Base-by-base conservation (phyloP, 2,113 vertebrate genomes). In the Carassius gibelio region DNA sequence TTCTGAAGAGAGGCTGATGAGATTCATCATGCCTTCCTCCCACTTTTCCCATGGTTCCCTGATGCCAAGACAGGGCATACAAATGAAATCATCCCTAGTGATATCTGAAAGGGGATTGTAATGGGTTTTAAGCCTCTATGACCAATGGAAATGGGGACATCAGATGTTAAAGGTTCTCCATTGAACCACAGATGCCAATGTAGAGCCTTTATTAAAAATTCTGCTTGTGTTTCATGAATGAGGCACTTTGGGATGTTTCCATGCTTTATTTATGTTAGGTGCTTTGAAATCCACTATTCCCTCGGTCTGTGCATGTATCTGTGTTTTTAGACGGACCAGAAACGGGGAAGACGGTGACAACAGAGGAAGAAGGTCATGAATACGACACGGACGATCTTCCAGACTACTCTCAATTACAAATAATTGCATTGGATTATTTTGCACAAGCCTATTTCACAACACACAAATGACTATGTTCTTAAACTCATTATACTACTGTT, bases 301-400 rank as follows among this genome's bases (percentile, higher is more conserved):
- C 3, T 23, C n/a, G 23, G 42, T 80, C 55, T 84, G 59, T 38
- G 72, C 42, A 5, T 57, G 15, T 34, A 36, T 74, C 48, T 17
- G 61, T 62, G 85, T 77, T 84, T 14, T 26, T 72, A 93, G 89
- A 89, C 75, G 87, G 80, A 42, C 81, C 85, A 19, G 88, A 83
- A 48, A 83, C 81, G 3, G 87, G 84, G 26, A 93, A 89, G 78
- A 45, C 69, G 10, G 48, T 91, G 83, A 50, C 48, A 50, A 92
- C 93, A 0, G 94, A 95, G 85, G 93, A 94, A 69, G 90, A 91
- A 8, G 89, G 83, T 45, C 76, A 38, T 19, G 87, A 90, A 3
- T 92, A 88, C 26, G 86, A 84, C 2, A 92, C 88, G 21, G 90
- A 91, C 21, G 89, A 92, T 4, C 0, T 92, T 34, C 88, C 89